phyloP scores from a whole-genome alignment of 2,113 vertebrate genomes.

The Bos taurus region DNA sequence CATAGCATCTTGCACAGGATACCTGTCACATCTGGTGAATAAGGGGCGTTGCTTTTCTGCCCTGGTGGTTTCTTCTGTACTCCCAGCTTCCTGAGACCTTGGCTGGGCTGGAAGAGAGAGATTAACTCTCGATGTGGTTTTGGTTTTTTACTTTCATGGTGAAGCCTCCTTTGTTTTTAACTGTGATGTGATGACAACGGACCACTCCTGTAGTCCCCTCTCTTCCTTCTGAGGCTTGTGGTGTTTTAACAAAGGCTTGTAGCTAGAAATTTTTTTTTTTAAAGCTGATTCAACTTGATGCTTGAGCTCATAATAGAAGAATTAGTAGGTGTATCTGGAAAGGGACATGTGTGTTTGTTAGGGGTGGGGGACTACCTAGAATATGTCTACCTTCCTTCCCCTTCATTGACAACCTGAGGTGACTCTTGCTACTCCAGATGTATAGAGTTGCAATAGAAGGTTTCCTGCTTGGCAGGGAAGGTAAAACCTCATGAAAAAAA shows the following conservation, averaged over 20 bases:
- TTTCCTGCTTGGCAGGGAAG: neutral
- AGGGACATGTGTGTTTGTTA: neutral
- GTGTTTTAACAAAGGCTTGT: conserved; percentile 8
- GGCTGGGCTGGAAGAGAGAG: neutral
- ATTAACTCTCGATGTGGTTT: neutral
- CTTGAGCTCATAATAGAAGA: neutral
- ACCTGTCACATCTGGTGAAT: neutral
- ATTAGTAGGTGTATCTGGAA: neutral
- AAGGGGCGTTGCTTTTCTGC: neutral
- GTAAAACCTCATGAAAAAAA: neutral
- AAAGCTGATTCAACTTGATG: neutral
- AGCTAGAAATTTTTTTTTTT: neutral
- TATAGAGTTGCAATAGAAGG: neutral
- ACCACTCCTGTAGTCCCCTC: neutral
- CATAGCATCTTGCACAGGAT: fast-evolving
- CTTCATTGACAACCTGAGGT: neutral
- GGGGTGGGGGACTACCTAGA: neutral
- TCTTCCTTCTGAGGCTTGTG: neutral
- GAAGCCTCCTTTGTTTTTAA: neutral
- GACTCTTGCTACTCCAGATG: neutral
- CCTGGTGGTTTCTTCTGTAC: neutral
- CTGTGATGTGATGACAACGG: neutral
- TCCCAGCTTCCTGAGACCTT: neutral
- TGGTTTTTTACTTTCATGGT: neutral
- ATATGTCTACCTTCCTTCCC: neutral